Evolutionary conservation across 2,888 invertebrate genomes (phyloP).

Genomic region (Agapostemon virescens): DNA sequence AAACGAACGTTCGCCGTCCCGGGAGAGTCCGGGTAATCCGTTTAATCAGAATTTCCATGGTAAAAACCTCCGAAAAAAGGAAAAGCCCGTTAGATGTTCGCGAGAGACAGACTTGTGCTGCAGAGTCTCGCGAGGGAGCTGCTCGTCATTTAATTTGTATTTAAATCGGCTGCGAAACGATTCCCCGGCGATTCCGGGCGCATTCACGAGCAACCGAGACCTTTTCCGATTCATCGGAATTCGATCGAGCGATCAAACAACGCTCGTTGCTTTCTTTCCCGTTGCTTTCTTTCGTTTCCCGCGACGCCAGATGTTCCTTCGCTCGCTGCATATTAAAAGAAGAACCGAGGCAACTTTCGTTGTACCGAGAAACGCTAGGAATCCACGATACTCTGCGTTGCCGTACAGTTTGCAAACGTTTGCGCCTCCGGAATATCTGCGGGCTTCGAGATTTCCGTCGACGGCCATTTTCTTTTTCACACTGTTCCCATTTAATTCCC

Average conservation of each 20-base stretch:
- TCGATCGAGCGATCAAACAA: conserved; percentile 4
- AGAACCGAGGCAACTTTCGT: not conserved
- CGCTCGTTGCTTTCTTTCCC: conserved; percentile 4
- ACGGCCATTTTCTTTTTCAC: not conserved
- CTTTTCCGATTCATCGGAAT: not conserved
- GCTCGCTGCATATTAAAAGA: conserved; percentile 2
- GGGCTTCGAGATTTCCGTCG: not conserved
- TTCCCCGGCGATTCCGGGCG: not conserved
- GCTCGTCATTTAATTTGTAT: conserved; percentile 73
- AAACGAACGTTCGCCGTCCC: conserved; percentile 15
- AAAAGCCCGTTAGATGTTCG: conserved; percentile 22
- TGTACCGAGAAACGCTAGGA: not conserved
- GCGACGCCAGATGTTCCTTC: not conserved
- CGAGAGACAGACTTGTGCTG: not conserved
- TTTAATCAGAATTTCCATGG: conserved; percentile 65
- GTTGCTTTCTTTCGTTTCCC: not conserved
- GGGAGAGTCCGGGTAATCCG: conserved; percentile 56
- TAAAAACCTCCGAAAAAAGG: conserved; percentile 57
- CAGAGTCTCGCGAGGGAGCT: conserved; percentile 33
- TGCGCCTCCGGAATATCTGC: not conserved
- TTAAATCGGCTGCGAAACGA: conserved; percentile 70
- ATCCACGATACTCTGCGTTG: not conserved
- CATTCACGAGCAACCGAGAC: not conserved
- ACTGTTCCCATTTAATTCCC: not conserved
- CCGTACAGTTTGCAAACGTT: not conserved